A percentile compares a stretch with the other conserved stretches of the same genome.
phyloP scores from a whole-genome alignment of 2,888 invertebrate genomes.

The Abrostola tripartita region DNA sequence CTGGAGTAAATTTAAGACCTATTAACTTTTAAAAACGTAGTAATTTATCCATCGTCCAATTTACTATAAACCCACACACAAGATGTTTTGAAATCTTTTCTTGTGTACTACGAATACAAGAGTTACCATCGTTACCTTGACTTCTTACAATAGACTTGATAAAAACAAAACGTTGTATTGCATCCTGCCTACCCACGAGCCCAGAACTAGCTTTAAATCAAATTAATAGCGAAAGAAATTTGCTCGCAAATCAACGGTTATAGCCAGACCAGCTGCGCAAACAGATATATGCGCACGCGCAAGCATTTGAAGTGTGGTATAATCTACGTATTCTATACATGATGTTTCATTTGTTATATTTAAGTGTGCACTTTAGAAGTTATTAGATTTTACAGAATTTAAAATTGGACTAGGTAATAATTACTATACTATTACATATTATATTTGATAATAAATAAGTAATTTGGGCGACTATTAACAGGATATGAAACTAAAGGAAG shows the following conservation, averaged over 20 bases:
- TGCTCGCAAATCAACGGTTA: constrained; percentile 42
- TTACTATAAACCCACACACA: no score
- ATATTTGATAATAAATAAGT: no score
- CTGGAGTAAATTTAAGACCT: no score
- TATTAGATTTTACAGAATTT: background rate
- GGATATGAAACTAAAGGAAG: no score
- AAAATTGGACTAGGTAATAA: no score
- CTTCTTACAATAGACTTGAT: constrained; percentile 12
- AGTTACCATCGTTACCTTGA: background rate
- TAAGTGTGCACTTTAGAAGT: background rate
- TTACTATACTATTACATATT: no score
- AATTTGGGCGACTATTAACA: no score
- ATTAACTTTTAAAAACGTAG: no score
- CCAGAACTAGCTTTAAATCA: constrained; percentile 40
- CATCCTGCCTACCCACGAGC: constrained; percentile 15
- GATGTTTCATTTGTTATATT: background rate
- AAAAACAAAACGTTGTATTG: constrained; percentile 30
- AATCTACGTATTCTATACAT: background rate
- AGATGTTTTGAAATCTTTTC: constrained; percentile 11
- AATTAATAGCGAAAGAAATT: constrained; percentile 43
- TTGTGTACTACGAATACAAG: background rate
- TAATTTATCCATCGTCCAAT: no score
- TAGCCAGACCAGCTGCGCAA: constrained; percentile 38
- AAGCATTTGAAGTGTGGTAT: background rate
- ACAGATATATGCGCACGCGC: constrained; percentile 7